phyloP scores from a whole-genome alignment of 2,888 invertebrate species.

The Agonopterix subpropinquella region DNA sequence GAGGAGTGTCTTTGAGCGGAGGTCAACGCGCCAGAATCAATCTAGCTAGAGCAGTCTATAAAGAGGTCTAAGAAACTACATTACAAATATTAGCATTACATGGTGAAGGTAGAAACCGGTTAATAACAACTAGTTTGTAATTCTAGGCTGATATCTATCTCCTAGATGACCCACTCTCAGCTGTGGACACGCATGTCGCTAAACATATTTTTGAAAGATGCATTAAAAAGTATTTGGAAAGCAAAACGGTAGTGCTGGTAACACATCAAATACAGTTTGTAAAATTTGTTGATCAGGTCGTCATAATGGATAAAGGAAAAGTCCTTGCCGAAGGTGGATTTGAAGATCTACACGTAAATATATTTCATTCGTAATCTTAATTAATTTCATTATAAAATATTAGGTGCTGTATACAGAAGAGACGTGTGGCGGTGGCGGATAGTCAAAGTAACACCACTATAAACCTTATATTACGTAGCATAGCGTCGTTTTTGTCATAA shows the following conservation, averaged over 20 bases:
- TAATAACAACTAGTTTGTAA: constrained; percentile 11
- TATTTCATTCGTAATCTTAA: too few relatives aligned
- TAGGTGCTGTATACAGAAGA: too few relatives aligned
- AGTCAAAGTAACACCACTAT: too few relatives aligned
- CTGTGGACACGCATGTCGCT: constrained; percentile 83
- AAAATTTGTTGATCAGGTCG: constrained; percentile 77
- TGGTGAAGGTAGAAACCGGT: not conserved
- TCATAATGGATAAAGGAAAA: constrained; percentile 59
- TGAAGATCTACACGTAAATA: constrained; percentile 48
- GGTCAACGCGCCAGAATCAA: constrained; percentile 85
- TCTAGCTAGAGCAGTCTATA: constrained; percentile 79
- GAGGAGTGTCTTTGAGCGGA: constrained; percentile 88
- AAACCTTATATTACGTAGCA: too few relatives aligned
- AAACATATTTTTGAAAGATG: constrained; percentile 82
- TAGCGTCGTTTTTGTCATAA: too few relatives aligned
- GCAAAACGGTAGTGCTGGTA: constrained; percentile 84
- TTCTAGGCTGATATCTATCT: constrained; percentile 82
- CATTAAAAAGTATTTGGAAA: constrained; percentile 74
- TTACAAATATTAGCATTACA: not conserved
- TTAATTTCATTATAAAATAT: not conserved
- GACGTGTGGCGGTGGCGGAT: too few relatives aligned
- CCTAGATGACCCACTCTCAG: constrained; percentile 84
- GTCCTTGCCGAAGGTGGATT: constrained; percentile 52
- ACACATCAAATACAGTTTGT: constrained; percentile 91
- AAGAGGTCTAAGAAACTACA: constrained; percentile 41